Evolutionary conservation across 1,140 invertebrate genomes (phyloP), one percentile per base, ranked within the genome.

Genomic region (Coenobita brevimanus): DNA sequence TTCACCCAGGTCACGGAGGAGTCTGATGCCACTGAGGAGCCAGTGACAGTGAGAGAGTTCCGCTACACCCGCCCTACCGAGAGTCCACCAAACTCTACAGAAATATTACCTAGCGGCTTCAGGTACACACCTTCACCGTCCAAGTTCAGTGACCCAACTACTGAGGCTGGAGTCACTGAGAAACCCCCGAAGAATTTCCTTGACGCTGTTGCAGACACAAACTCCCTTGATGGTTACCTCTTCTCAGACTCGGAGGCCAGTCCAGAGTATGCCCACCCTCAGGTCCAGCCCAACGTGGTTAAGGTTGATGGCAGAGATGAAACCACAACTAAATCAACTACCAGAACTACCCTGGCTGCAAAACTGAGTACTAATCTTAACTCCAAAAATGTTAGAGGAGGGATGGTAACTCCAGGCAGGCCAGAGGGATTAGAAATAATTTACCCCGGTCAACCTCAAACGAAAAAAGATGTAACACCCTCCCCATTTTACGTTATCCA

Each of bases 41-140:
- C 86, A 17, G 69, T 89, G 2, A 80, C 81, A 10, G 8, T 80
- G 10, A 41, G 81, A 50, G 88, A 83, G 43, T 90, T 90, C 82
- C 46, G 89, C 17, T 90, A 90, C 71, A 90, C 89, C 21, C 82
- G 88, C 43, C 89, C 89, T 33, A 90, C 89, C 24, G 89, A 90
- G 38, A 64, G 79, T 33, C 82, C 89, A 3, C 85, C 89, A n/a
- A 89, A 78, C 38, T 86, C 88, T 6, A 33, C 46, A 13, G 10
- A 71, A 43, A 67, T 54, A 6, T 17, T 57, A 3, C 54, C 50
- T 17, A 86, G 50, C 33, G 83, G n/a, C 21, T 54, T 69, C 43
- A 80, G 82, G n/a, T 86, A 88, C 41, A 85, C 83, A 6, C 36
- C 82, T 17, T 69, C 82, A 2, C 75, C 86, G 2, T 24, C 82